phyloP scores from a whole-genome alignment of 2,797 vertebrate genomes.

The Cirrhinus mrigala region DNA sequence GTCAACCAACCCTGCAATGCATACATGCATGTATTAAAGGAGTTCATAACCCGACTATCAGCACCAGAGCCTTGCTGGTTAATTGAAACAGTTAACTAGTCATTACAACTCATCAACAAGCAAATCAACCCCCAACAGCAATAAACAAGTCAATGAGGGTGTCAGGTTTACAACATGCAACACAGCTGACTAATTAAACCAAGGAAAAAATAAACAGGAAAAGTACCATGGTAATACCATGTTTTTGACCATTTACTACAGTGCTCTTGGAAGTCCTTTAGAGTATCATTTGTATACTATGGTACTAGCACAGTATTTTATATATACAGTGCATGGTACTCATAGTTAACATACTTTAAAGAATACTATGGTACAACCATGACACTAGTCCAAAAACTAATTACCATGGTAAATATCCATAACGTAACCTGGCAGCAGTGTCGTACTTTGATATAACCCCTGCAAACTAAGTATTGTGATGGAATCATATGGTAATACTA shows the following conservation, averaged over 20 bases:
- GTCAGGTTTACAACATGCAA: not conserved
- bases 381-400: not conserved
- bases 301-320: not conserved
- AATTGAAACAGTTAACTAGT: not conserved
- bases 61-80: not conserved
- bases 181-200: slow-evolving; percentile 3
- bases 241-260: not conserved
- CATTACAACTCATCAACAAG: slow-evolving; percentile 17
- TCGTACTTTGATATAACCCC: not conserved
- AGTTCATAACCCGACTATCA: not conserved
- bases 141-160: not conserved
- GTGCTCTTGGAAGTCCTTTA: not conserved
- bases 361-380: not conserved
- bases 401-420: not conserved
- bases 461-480: not conserved
- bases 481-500: not conserved
- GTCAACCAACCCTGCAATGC: too few relatives aligned
- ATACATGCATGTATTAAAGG: not conserved
- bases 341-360: not conserved
- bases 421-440: not conserved
- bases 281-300: not conserved
- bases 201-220: not conserved
- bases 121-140: slow-evolving; percentile 1
- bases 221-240: not conserved
- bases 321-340: not conserved